Conservation (phyloP, 1,140 invertebrate species). For the Papilio helenus region DNA sequence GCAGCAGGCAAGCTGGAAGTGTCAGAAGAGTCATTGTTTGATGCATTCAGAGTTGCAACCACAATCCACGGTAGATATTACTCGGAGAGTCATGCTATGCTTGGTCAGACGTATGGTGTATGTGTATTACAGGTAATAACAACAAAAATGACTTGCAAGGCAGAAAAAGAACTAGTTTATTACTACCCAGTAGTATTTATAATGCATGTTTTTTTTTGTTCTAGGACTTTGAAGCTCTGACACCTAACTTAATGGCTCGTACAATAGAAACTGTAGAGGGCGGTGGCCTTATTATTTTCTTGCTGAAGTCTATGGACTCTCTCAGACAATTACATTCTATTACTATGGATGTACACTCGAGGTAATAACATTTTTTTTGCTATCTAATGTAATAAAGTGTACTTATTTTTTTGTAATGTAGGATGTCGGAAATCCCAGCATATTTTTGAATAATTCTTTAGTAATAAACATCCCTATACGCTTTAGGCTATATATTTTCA, state of each 20-base stretch:
- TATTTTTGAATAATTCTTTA: slow-evolving; percentile 37
- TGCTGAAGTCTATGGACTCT: slow-evolving; percentile 93
- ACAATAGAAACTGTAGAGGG: slow-evolving; percentile 99
- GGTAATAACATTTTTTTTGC: slow-evolving; percentile 82
- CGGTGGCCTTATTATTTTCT: slow-evolving; percentile 95
- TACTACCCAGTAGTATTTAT: too few species aligned
- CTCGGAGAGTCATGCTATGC: slow-evolving; percentile 98
- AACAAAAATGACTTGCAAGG: too few species aligned
- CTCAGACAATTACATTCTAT: slow-evolving; percentile 98
- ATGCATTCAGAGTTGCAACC: slow-evolving; percentile 97
- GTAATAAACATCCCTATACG: too few species aligned
- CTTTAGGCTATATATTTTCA: too few species aligned
- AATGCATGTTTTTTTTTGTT: slow-evolving; percentile 44
- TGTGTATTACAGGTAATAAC: slow-evolving; percentile 93
- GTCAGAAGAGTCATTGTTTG: slow-evolving; percentile 98
- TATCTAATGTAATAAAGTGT: too few species aligned
- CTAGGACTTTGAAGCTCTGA: slow-evolving; percentile 99
- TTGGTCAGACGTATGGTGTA: slow-evolving; percentile 99
- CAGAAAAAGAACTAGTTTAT: too few species aligned
- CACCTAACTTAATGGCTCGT: slow-evolving; percentile 98
- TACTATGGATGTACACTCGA: slow-evolving; percentile 99
- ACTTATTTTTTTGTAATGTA: too few species aligned
- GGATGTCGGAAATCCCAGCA: too few species aligned
- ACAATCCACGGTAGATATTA: slow-evolving; percentile 99
- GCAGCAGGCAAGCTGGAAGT: slow-evolving; percentile 94